A percentile compares a stretch with the other conserved stretches of the same genome.
phyloP scores from a whole-genome alignment of 2,113 vertebrate species.

The Oncorhynchus mykiss region DNA sequence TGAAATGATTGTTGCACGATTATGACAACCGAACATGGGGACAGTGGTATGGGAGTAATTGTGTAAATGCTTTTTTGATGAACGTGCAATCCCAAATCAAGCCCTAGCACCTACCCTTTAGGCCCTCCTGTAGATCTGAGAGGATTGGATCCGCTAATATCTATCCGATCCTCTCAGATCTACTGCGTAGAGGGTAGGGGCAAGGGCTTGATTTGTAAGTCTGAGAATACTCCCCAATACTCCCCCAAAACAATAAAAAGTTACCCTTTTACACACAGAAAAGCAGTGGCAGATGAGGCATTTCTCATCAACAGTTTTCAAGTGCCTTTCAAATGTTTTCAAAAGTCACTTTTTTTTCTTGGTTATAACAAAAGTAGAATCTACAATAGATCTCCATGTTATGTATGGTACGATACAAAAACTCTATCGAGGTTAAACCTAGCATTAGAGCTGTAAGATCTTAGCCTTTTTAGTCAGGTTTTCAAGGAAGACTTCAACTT shows the following conservation, averaged over 20 bases:
- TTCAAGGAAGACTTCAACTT: constrained; percentile 89
- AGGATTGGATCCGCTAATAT: no score
- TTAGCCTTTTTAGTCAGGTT: constrained; percentile 77
- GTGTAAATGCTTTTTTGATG: constrained; percentile 61
- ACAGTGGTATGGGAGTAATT: constrained; percentile 44
- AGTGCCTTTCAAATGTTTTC: constrained; percentile 66
- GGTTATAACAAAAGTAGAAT: constrained; percentile 84
- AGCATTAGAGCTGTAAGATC: constrained; percentile 68
- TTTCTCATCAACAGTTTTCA: constrained; percentile 49
- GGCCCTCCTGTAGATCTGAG: no score
- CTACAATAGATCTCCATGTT: constrained; percentile 85
- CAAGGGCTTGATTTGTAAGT: no score
- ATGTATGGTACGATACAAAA: constrained; percentile 83
- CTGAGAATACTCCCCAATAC: constrained; percentile 18
- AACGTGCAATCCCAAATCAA: no score
- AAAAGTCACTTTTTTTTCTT: constrained; percentile 72
- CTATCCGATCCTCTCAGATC: no score
- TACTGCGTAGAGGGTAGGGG: no score
- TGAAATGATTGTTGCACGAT: constrained; percentile 9
- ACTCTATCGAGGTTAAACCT: constrained; percentile 72
- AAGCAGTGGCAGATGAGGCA: constrained; percentile 71
- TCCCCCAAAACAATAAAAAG: constrained; percentile 61
- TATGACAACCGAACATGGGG: constrained; percentile 34
- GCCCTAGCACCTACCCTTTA: no score
- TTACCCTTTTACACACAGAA: constrained; percentile 69